Base-by-base conservation (phyloP, 2,113 vertebrate species). In the Cyprinodon variegatus region DNA sequence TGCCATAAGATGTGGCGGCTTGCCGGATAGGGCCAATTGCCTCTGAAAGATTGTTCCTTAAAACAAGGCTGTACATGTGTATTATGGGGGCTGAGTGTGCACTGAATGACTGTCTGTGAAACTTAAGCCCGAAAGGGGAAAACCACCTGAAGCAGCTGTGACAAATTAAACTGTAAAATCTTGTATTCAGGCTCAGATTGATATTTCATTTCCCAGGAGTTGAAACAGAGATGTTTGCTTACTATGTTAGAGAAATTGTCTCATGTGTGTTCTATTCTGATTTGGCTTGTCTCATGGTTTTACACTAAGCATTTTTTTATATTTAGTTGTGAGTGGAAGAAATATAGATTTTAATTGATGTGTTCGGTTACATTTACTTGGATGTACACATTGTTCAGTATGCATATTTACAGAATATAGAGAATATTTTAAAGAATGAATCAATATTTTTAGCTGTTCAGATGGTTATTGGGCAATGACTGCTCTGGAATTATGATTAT, bases 1-100 rank as follows among this genome's bases (percentile, higher is more conserved):
- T 81, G 88, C 83, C 83, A 70, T 48, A 75, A 67, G 77, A 84
- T 79, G 82, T 75, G 87, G 74, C 57, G 71, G 76, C 83, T 66
- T 15, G 76, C 70, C 48, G 79, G 86, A 88, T 88, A 77, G 78
- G 91, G 87, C 88, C 87, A 89, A 90, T 89, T 89, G 87, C 86
- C 84, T 87, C 76, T 81, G 87, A 91, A 74, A 89, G 87, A 91
- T 91, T 86, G 76, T 77, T 73, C 74, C 73, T 84, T 83, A 75
- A 87, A 86, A 86, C 72, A 77, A 78, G 84, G 74, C 74, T 70
- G 71, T 79, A 83, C 71, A 76, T 76, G 86, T 85, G 86, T 84
- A 72, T 79, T 72, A 77, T 45, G 81, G 76, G 76, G n/a, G 70
- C 69, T 71, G 65, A 67, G 72, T 22, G 36, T 3, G 70, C 50